Percentiles rank a stretch among this genome's conserved stretches.
phyloP scores from a whole-genome alignment of 2,113 vertebrate species.

The Hippopotamus amphibius region DNA sequence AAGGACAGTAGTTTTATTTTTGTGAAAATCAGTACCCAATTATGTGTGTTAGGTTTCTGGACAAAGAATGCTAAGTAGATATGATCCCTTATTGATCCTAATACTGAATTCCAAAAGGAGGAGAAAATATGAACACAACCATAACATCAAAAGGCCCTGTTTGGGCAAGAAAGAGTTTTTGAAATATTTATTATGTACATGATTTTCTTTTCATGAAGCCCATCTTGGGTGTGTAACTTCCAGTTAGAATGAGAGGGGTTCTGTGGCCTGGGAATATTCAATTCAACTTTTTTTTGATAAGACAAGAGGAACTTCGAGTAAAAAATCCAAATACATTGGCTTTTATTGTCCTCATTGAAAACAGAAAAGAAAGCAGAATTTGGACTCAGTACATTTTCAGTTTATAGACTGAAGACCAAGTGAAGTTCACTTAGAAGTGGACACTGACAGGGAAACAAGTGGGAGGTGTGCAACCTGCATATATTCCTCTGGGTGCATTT shows the following conservation, averaged over 20 bases:
- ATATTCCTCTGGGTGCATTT: neutral
- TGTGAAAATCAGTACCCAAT: neutral
- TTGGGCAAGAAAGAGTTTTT: constrained; percentile 36
- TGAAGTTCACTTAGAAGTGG: constrained; percentile 19
- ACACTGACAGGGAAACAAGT: neutral
- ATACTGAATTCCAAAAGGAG: constrained; percentile 42
- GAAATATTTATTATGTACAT: constrained; percentile 48
- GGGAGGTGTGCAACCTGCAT: neutral
- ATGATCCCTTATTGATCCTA: neutral
- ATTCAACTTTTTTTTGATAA: neutral
- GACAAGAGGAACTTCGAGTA: neutral
- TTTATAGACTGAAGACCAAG: neutral
- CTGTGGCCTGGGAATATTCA: neutral
- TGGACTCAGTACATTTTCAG: neutral
- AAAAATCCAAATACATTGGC: neutral
- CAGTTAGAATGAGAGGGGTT: neutral
- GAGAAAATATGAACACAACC: neutral
- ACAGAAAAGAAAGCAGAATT: neutral
- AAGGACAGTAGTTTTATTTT: constrained; percentile 42
- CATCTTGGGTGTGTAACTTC: constrained; percentile 10
- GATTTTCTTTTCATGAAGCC: neutral
- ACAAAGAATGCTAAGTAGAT: constrained; percentile 53
- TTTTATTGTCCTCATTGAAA: constrained; percentile 7
- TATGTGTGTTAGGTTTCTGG: neutral
- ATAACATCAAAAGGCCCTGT: neutral